Percentiles rank a stretch among this genome's conserved stretches.
Conservation (phyloP, 1,140 invertebrate genomes). For the Neodiprion lecontei region DNA sequence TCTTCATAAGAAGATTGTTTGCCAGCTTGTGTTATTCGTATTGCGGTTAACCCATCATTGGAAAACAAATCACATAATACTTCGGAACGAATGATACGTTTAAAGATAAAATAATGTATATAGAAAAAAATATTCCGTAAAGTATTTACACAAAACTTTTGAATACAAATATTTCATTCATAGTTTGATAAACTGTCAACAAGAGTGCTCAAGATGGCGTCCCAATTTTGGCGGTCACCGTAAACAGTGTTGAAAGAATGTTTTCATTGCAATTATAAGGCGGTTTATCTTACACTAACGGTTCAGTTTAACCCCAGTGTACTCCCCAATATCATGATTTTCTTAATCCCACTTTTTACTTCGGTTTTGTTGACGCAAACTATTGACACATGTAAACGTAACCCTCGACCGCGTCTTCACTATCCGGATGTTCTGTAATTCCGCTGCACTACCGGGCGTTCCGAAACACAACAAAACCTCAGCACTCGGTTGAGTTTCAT, state of each 20-base stretch:
- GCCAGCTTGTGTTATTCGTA: not conserved
- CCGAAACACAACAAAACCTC: not conserved
- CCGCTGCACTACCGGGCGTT: not conserved
- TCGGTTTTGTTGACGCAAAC: not conserved
- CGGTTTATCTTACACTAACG: not conserved
- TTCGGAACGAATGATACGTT: no score
- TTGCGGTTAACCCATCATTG: no score
- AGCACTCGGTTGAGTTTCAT: not conserved
- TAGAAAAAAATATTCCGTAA: no score
- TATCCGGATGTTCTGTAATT: slow-evolving; percentile 1
- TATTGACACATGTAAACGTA: slow-evolving; percentile 12
- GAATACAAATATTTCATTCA: not conserved
- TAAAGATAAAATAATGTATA: no score
- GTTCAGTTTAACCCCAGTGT: not conserved
- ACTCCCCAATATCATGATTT: slow-evolving; percentile 9
- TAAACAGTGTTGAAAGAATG: not conserved
- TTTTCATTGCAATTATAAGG: not conserved
- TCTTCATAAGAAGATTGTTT: not conserved
- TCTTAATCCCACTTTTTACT: not conserved
- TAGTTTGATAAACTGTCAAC: slow-evolving; percentile 45
- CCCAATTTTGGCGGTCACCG: slow-evolving; percentile 48
- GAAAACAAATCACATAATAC: no score
- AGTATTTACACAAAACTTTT: not conserved
- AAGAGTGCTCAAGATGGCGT: slow-evolving; percentile 50
- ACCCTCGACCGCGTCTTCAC: slow-evolving; percentile 5